phyloP scores from a whole-genome alignment of 2,888 invertebrate species.

The Cephus runcator region DNA sequence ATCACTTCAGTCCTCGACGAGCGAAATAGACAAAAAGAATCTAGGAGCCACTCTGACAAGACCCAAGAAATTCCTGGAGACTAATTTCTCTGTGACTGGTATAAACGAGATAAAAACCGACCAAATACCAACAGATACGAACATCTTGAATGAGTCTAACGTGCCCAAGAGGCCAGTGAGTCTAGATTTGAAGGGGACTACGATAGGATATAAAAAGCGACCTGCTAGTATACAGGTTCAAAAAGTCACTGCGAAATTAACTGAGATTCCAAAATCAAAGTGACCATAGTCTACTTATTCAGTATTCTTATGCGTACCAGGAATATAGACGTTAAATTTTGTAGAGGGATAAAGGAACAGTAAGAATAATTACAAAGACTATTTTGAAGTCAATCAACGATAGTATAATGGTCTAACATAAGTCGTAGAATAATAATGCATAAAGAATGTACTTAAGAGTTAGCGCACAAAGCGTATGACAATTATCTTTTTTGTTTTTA shows the following conservation, averaged over 20 bases:
- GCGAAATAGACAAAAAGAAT: not conserved
- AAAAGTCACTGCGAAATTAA: constrained; percentile 46
- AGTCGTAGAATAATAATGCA: not conserved
- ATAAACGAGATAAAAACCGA: constrained; percentile 54
- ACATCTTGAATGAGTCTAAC: not conserved
- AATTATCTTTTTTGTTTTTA: not conserved
- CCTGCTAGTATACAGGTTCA: constrained; percentile 46
- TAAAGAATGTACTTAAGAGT: not conserved
- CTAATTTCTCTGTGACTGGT: constrained; percentile 57
- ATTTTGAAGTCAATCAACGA: not conserved
- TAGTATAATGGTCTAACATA: not conserved
- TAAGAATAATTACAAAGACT: not conserved
- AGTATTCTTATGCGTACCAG: not conserved
- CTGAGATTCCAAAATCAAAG: constrained; percentile 33
- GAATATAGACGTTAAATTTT: not conserved
- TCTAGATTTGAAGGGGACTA: constrained; percentile 43
- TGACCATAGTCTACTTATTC: not conserved
- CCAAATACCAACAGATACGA: constrained; percentile 18
- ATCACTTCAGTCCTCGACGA: constrained; percentile 15
- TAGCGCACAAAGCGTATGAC: not conserved
- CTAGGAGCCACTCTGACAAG: not conserved
- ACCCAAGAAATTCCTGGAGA: constrained; percentile 40
- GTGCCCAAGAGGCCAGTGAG: constrained; percentile 45
- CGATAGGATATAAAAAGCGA: constrained; percentile 36
- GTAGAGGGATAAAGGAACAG: not conserved